A percentile compares a stretch with the other conserved stretches of the same genome.
These are phyloP conservation scores for Yponomeuta malinellus DNA, from an alignment of 2,888 invertebrate genomes.

Conservation along the genomic window DNA sequence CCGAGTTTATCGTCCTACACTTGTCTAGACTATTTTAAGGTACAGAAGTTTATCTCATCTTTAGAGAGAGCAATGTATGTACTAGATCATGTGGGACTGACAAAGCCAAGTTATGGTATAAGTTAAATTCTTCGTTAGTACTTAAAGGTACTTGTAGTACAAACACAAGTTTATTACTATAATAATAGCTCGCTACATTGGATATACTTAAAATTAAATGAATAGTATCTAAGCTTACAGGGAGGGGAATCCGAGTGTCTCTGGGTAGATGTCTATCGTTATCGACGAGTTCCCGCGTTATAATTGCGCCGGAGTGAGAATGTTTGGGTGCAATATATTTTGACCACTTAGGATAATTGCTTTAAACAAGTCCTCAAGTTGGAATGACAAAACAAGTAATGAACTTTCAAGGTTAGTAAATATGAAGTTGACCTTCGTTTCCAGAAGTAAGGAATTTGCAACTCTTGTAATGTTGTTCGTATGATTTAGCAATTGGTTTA, in stretches of 20 bases:
- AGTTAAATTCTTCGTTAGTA: no score
- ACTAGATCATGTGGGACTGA: no score
- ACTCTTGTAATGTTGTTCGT: background rate
- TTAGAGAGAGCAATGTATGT: no score
- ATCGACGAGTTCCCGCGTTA: background rate
- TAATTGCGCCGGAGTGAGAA: background rate
- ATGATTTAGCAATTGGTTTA: background rate
- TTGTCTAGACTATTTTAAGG: no score
- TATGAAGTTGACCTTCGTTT: background rate
- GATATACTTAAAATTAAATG: background rate
- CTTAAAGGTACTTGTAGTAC: no score
- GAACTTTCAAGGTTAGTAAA: conserved; percentile 1
- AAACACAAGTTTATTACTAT: no score
- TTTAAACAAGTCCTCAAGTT: background rate
- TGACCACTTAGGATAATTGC: background rate
- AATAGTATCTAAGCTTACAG: background rate
- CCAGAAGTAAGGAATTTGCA: background rate
- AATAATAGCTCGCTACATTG: background rate
- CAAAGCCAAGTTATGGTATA: no score
- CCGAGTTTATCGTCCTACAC: no score
- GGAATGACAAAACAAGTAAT: background rate
- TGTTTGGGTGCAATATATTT: background rate
- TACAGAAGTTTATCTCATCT: no score
- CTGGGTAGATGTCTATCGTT: conserved; percentile 4
- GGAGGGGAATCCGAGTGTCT: background rate